phyloP scores from a whole-genome alignment of 2,113 vertebrate species.

The Petaurus breviceps region DNA sequence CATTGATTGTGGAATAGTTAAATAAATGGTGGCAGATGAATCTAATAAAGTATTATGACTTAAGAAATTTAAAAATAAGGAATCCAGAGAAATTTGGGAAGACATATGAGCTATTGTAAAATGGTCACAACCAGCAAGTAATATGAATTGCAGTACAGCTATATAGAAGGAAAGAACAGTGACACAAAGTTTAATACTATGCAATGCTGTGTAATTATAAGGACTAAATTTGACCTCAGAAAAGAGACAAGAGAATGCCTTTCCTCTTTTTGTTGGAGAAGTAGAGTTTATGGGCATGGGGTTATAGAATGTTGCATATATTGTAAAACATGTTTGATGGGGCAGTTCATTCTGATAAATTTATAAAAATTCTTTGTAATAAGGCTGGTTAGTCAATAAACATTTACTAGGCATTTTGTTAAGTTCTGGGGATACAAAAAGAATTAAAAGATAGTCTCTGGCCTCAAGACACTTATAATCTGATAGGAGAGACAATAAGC shows the following conservation, averaged over 20 bases:
- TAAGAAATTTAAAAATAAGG: neutral
- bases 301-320: neutral
- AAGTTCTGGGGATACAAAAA: neutral
- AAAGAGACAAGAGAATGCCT: neutral
- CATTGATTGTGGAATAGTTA: neutral
- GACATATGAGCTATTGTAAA: neutral
- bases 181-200: neutral
- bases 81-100: neutral
- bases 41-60: neutral
- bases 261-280: neutral
- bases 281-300: neutral
- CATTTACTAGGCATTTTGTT: neutral
- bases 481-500: neutral
- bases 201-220: neutral
- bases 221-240: neutral
- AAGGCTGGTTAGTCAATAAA: neutral
- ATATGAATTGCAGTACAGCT: neutral
- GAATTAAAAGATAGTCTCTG: neutral
- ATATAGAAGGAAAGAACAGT: neutral
- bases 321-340: neutral
- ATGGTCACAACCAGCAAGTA: neutral
- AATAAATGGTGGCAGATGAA: neutral
- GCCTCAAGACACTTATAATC: neutral
- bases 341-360: neutral
- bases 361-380: neutral